phyloP scores from a whole-genome alignment of 2,888 invertebrate species.

The Coelopa pilipes region DNA sequence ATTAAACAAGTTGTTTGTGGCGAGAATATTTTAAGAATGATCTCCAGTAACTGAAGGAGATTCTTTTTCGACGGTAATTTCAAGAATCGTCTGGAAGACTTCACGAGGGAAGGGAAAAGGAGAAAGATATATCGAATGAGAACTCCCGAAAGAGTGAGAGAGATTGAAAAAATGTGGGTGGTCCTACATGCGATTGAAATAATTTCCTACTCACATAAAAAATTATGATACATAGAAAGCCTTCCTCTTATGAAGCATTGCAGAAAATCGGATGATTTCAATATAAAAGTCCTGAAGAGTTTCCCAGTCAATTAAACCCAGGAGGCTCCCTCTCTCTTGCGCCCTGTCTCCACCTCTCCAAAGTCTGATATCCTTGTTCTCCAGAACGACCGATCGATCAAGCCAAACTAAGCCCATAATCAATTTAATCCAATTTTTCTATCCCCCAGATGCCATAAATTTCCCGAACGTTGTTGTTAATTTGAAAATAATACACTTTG shows the following conservation, averaged over 20 bases:
- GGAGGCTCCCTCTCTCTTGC: background rate
- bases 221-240: too few relatives aligned
- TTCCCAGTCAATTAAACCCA: background rate
- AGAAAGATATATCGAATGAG: too few relatives aligned
- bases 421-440: slow-evolving; percentile 20
- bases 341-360: background rate
- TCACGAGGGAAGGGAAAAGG: too few relatives aligned
- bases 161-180: background rate
- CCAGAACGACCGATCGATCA: too few relatives aligned
- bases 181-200: background rate
- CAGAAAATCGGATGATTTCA: background rate
- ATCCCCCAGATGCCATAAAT: slow-evolving; percentile 46
- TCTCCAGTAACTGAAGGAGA: background rate
- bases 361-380: too few relatives aligned
- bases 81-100: too few relatives aligned
- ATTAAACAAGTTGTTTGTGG: slow-evolving; percentile 12
- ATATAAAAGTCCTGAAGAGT: background rate
- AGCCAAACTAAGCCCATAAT: background rate
- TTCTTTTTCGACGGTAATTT: too few relatives aligned
- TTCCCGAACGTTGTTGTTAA: slow-evolving; percentile 45
- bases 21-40: slow-evolving; percentile 13
- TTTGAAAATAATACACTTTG: slow-evolving; percentile 44
- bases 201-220: too few relatives aligned
- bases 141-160: too few relatives aligned
- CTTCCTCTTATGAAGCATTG: background rate